Base-by-base conservation (phyloP, 2,888 invertebrate genomes). In the Torymus texanus region DNA sequence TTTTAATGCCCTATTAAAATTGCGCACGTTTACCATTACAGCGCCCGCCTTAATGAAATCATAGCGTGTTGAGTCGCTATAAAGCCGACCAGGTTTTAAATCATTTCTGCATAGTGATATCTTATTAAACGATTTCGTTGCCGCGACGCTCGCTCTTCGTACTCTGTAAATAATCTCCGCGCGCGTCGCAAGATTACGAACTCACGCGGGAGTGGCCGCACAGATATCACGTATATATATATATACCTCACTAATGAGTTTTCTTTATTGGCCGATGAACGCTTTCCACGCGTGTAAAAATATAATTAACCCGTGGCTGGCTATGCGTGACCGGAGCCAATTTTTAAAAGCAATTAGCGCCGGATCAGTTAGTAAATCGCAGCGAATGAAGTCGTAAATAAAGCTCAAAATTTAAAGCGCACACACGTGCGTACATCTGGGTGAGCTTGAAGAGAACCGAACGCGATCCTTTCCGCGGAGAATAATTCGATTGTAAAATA, bases 341-440 rank as follows among this genome's bases (percentile, higher is more conserved):
- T 68, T 73, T 62, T 67, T 65, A 72, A 73, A 74, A 74, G 50
- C 51, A 67, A 78, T 74, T 68, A 62, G 51, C 62, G 11, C 21
- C 50, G 62, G 62, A 56, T 50, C 41, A 73, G 67, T 62, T 29
- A n/a, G 67, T 78, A 61, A 67, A 66, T 78, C 53, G 21, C 61
- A 14, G 12, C 62, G 18, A 73, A 67, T 50, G 58, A 67, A 77
- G 58, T 61, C 61, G 62, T 73, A 73, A 78, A 78, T 73, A 73
- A n/a, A 16, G 18, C 2, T 21, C 16, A 24, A 66, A 67, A 56
- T 62, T 73, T 67, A 70, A 62, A 53, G 41, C 14, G 63, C n/a
- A 21, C n/a, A 21, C n/a, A 2, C 21, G 21, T 2, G 21, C 21
- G 21, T 21, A 21, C 2, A 29, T 29, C 29, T 24, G 2, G 5